These are phyloP conservation scores for Chrysogorgia sp. DNA, from an alignment of 92 coral and sea anemone species.

Conservation along the genomic window DNA sequence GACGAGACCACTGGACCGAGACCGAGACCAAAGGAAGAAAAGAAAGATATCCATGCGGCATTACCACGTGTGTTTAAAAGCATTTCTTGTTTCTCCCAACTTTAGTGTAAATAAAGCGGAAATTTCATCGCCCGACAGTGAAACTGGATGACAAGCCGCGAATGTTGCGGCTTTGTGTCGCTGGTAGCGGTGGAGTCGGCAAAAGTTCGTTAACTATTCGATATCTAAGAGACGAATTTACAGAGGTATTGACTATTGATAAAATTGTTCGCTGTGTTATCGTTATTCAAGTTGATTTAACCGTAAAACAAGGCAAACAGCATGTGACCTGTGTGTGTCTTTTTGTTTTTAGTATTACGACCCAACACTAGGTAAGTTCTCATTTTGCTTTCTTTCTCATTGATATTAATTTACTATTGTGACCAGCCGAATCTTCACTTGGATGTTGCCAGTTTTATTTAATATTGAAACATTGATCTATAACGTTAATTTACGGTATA, in stretches of 20 bases:
- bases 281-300: too few relatives aligned
- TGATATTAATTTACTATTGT: neutral
- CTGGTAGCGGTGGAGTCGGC: slow-evolving; percentile 99
- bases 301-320: neutral
- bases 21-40: neutral
- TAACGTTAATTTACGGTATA: too few relatives aligned
- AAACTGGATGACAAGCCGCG: slow-evolving; percentile 35
- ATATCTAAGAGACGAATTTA: slow-evolving; percentile 90
- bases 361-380: slow-evolving; percentile 88
- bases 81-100: neutral
- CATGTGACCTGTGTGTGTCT: neutral
- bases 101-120: neutral
- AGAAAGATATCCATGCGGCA: neutral
- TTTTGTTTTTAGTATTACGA: slow-evolving; percentile 82
- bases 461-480: too few relatives aligned
- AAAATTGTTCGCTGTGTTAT: neutral
- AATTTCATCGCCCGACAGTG: neutral
- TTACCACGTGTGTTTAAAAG: neutral
- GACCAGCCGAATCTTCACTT: too few relatives aligned
- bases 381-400: neutral
- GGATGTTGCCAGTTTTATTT: too few relatives aligned
- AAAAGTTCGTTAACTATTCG: slow-evolving; percentile 97
- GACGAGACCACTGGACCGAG: slow-evolving; percentile 26
- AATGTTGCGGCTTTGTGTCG: slow-evolving; percentile 98
- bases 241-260: slow-evolving; percentile 68